These are phyloP conservation scores for Rhizoglyphus robini DNA, from an alignment of 1,140 invertebrate species.

Conservation along the genomic window DNA sequence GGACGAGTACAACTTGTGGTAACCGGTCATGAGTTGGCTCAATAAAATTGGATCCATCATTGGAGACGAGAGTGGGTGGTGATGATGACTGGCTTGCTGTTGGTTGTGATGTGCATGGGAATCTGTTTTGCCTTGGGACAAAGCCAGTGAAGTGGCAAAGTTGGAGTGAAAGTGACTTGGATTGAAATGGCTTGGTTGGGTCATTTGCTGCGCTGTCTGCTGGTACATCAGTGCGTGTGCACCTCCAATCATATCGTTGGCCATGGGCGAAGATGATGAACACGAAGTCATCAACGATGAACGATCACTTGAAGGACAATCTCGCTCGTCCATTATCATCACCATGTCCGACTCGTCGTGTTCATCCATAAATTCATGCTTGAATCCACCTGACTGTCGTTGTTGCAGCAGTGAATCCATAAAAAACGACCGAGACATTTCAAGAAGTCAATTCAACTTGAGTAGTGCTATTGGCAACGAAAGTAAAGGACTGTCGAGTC, in stretches of 20 bases:
- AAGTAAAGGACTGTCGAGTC: no score
- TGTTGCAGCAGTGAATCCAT: background rate
- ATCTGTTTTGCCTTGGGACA: background rate
- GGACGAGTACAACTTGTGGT: background rate
- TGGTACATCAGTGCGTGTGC: no score
- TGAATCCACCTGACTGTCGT: background rate
- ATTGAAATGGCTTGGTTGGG: background rate
- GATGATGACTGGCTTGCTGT: background rate
- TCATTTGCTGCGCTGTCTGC: background rate
- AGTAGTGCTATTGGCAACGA: no score
- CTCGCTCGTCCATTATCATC: background rate
- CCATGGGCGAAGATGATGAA: background rate
- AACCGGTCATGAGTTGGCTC: background rate
- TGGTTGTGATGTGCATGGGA: background rate
- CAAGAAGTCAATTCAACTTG: no score
- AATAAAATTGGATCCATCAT: constrained; percentile 6
- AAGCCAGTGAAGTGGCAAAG: background rate
- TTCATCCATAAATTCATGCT: background rate
- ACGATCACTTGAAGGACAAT: background rate
- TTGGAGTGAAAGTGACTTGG: background rate
- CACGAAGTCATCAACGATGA: background rate
- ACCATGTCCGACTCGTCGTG: background rate
- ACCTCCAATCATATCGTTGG: no score
- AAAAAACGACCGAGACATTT: constrained; percentile 8
- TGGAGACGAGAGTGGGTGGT: no score